Evolutionary conservation across 2,113 vertebrate genomes (phyloP).

Genomic region (Thunnus thynnus): DNA sequence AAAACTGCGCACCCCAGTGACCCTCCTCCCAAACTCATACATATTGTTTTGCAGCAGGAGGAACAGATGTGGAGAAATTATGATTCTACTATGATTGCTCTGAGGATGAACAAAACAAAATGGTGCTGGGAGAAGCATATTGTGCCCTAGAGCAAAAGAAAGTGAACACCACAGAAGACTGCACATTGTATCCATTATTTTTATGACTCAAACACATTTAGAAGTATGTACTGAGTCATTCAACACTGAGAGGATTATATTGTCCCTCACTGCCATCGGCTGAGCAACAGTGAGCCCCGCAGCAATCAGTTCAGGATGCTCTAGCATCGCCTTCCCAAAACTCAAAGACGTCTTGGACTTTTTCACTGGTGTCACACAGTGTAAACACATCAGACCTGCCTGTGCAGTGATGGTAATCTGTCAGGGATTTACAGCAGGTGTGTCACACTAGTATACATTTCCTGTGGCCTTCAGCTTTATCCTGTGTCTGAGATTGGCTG

Average conservation of each 20-base stretch:
- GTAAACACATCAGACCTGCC: conserved; percentile 33
- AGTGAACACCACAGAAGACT: conserved; percentile 47
- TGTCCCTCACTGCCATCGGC: conserved; percentile 52
- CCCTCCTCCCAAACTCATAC: conserved; percentile 17
- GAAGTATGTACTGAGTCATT: conserved; percentile 71
- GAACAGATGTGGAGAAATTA: conserved; percentile 75
- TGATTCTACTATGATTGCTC: conserved; percentile 57
- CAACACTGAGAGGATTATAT: conserved; percentile 64
- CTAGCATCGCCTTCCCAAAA: conserved; percentile 44
- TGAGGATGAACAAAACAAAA: conserved; percentile 74
- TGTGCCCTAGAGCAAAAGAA: conserved; percentile 66
- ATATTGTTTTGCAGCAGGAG: conserved; percentile 44
- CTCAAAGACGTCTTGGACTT: conserved; percentile 38
- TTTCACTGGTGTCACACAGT: conserved; percentile 35
- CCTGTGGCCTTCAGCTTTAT: conserved; percentile 7
- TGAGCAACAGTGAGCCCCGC: conserved; percentile 53
- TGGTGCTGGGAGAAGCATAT: conserved; percentile 60
- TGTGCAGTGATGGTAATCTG: conserved; percentile 22
- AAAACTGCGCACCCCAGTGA: conserved; percentile 20
- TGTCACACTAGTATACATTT: conserved; percentile 10
- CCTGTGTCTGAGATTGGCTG: not conserved
- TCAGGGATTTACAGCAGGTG: conserved; percentile 22
- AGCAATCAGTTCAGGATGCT: conserved; percentile 66
- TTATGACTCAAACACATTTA: conserved; percentile 70
- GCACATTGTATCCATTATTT: conserved; percentile 68